Evolutionary conservation across 2,113 vertebrate species (phyloP).

Genomic region (Aegotheles bennettii): DNA sequence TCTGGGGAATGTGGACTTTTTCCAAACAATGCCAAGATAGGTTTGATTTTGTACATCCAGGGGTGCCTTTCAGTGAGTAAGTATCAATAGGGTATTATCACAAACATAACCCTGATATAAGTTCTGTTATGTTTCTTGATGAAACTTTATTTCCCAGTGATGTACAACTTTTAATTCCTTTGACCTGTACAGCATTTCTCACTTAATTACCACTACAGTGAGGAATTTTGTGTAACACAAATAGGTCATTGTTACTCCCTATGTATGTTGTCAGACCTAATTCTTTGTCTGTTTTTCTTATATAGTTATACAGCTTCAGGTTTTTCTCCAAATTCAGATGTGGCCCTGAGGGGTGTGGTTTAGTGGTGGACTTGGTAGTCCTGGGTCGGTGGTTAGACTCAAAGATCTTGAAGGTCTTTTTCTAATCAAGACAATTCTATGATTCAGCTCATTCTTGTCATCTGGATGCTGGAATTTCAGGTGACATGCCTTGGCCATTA

Average conservation of each 20-base stretch:
- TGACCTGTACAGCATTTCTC: neutral
- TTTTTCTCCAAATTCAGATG: neutral
- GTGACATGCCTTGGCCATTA: neutral
- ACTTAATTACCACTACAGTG: neutral
- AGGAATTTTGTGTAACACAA: neutral
- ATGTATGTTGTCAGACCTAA: neutral
- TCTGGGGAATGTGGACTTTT: neutral
- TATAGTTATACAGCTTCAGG: neutral
- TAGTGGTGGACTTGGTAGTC: too few relatives aligned
- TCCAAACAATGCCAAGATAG: neutral
- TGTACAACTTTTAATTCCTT: neutral
- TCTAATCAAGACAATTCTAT: too few relatives aligned
- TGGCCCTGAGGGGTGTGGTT: too few relatives aligned
- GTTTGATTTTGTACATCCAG: neutral
- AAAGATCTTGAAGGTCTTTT: too few relatives aligned
- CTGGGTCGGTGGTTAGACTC: too few relatives aligned
- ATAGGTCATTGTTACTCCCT: neutral
- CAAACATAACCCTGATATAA: neutral
- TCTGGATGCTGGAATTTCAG: neutral
- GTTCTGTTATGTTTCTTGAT: neutral
- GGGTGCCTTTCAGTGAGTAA: neutral
- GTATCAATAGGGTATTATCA: neutral
- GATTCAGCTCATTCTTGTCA: neutral
- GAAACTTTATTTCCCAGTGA: neutral
- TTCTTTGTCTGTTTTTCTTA: neutral